phyloP scores from a whole-genome alignment of 2,113 vertebrate species.

The Aythya baeri region DNA sequence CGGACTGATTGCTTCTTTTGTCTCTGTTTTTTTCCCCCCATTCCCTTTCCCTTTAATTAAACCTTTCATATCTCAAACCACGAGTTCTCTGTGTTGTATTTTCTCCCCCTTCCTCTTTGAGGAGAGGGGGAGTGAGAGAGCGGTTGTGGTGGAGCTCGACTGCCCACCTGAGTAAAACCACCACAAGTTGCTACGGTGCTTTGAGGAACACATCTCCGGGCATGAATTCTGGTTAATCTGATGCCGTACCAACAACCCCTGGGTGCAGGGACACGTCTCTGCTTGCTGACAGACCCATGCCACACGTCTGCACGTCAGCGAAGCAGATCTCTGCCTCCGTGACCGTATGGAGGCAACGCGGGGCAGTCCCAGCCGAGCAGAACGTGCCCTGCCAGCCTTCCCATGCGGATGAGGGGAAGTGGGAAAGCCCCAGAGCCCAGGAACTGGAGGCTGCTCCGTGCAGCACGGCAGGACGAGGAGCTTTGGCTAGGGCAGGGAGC shows the following conservation, averaged over 20 bases:
- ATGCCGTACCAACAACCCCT: neutral
- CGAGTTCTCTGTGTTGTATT: too few species aligned
- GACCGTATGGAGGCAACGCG: neutral
- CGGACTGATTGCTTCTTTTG: too few species aligned
- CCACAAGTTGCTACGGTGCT: fast-evolving
- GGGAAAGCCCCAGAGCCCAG: fast-evolving
- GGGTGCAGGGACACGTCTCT: fast-evolving
- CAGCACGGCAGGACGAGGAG: neutral
- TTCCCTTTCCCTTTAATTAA: too few species aligned
- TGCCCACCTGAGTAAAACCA: too few species aligned
- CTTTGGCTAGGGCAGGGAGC: too few species aligned
- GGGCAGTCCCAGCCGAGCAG: neutral
- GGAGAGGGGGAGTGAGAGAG: too few species aligned
- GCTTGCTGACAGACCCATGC: neutral
- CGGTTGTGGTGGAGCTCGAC: too few species aligned
- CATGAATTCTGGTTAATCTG: fast-evolving
- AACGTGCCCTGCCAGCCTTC: neutral
- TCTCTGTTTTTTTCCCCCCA: too few species aligned
- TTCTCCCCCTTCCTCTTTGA: too few species aligned
- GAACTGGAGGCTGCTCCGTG: fast-evolving
- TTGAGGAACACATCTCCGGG: neutral
- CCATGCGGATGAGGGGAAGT: neutral
- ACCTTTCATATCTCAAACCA: too few species aligned
- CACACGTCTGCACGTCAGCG: neutral
- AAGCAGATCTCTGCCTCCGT: neutral